These are phyloP conservation scores for Dolichomitus sp. DNA, from an alignment of 2,888 invertebrate species.

Conservation along the genomic window DNA sequence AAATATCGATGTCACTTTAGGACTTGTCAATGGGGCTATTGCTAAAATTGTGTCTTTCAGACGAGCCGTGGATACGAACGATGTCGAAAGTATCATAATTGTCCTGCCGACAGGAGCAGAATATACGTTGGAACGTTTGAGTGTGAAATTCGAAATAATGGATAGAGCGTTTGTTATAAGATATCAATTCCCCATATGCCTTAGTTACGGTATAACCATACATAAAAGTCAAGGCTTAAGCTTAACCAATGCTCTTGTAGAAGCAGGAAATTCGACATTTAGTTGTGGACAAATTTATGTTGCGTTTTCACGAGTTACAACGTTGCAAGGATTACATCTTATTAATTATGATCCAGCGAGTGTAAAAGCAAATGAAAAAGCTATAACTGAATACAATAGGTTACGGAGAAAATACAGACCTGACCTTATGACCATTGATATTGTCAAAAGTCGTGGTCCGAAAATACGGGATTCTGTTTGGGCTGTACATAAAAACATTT, in stretches of 20 bases:
- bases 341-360: constrained; percentile 68
- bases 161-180: constrained; percentile 63
- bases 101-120: background rate
- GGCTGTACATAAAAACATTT: background rate
- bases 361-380: constrained; percentile 58
- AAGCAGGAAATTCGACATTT: constrained; percentile 23
- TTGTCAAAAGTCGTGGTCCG: background rate
- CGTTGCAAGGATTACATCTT: constrained; percentile 64
- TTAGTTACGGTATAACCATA: constrained; percentile 71
- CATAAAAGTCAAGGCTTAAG: no score
- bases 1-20: constrained; percentile 70
- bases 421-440: background rate
- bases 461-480: background rate
- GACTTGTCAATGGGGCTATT: constrained; percentile 52
- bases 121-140: constrained; percentile 53
- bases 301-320: constrained; percentile 66
- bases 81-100: no score
- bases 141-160: constrained; percentile 65
- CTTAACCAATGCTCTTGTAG: no score
- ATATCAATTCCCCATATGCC: constrained; percentile 67
- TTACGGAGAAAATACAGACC: constrained; percentile 40
- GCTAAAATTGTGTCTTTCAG: no score
- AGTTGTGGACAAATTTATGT: constrained; percentile 69
- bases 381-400: constrained; percentile 70
- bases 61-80: no score